These are phyloP conservation scores for Bostrychus sinensis DNA, from an alignment of 2,113 vertebrate species.

Conservation along the genomic window DNA sequence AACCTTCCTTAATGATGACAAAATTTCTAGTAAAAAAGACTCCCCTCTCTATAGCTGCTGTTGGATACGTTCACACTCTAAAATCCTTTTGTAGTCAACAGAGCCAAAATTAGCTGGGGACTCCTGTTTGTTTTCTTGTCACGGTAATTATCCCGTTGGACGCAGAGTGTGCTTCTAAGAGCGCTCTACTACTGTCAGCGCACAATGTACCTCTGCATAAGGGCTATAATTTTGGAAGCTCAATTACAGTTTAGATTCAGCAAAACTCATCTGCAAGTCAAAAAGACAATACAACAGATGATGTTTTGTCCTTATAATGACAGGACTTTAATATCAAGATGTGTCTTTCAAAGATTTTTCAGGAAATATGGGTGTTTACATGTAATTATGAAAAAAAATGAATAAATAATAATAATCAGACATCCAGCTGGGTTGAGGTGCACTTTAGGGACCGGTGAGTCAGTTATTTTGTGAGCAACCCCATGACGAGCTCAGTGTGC, in stretches of 20 bases:
- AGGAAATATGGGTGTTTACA: not conserved
- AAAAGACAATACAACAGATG: constrained; percentile 1
- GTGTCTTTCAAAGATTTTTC: not conserved
- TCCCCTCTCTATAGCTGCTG: not conserved
- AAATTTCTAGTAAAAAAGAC: no score
- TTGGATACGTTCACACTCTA: not conserved
- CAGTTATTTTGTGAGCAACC: constrained; percentile 14
- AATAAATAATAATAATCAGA: constrained; percentile 16
- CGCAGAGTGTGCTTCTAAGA: constrained; percentile 22
- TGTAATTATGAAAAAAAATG: not conserved
- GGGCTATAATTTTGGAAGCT: constrained; percentile 38
- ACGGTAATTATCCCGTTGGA: constrained; percentile 55
- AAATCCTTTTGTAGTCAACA: constrained; percentile 24
- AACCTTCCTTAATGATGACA: no score
- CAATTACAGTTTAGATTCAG: constrained; percentile 28
- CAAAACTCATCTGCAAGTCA: constrained; percentile 19
- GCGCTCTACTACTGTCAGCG: constrained; percentile 43
- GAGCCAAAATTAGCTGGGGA: constrained; percentile 6
- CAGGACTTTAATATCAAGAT: not conserved
- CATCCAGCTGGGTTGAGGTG: not conserved
- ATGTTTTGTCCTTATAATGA: not conserved
- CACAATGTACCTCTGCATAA: constrained; percentile 38
- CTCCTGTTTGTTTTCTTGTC: constrained; percentile 24
- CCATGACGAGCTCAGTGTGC: constrained; percentile 9
- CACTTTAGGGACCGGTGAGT: constrained; percentile 26